A percentile compares a stretch with the other conserved stretches of the same genome.
These are phyloP conservation scores for Caenorhabditis drosophilae DNA, from an alignment of 2,888 invertebrate species.

Conservation along the genomic window DNA sequence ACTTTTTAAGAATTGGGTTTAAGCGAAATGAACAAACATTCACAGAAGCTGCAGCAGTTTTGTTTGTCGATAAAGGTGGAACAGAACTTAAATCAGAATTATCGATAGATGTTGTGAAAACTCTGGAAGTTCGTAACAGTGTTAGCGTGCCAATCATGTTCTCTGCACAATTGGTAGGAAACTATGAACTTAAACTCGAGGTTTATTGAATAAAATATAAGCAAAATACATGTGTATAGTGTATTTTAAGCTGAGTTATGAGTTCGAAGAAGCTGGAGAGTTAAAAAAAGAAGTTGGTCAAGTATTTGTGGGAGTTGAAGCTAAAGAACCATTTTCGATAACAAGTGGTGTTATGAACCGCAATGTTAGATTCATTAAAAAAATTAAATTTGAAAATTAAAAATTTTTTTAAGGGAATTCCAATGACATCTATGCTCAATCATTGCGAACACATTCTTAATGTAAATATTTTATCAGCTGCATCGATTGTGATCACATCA, in stretches of 20 bases:
- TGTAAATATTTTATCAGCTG: conserved; percentile 36
- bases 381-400: too few relatives aligned
- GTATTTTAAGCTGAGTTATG: conserved; percentile 7
- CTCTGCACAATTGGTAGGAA: conserved; percentile 49
- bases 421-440: conserved; percentile 45
- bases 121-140: not conserved
- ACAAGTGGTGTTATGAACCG: conserved; percentile 38
- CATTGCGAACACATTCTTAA: conserved; percentile 48
- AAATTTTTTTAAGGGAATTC: conserved; percentile 49
- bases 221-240: not conserved
- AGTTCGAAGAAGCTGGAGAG: conserved; percentile 3
- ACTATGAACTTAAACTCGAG: conserved; percentile 44
- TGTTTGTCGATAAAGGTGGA: conserved; percentile 43
- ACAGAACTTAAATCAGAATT: conserved; percentile 44
- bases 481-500: conserved; percentile 35
- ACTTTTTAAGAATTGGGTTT: conserved; percentile 44
- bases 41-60: conserved; percentile 46
- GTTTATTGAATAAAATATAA: conserved; percentile 3
- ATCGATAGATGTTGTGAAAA: conserved; percentile 10
- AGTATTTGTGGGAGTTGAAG: conserved; percentile 29
- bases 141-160: conserved; percentile 35
- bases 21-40: conserved; percentile 43
- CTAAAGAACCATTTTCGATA: conserved; percentile 46
- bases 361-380: too few relatives aligned
- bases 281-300: conserved; percentile 5